phyloP scores from a whole-genome alignment of 2,797 vertebrate species.

The Nyctalus aviator region DNA sequence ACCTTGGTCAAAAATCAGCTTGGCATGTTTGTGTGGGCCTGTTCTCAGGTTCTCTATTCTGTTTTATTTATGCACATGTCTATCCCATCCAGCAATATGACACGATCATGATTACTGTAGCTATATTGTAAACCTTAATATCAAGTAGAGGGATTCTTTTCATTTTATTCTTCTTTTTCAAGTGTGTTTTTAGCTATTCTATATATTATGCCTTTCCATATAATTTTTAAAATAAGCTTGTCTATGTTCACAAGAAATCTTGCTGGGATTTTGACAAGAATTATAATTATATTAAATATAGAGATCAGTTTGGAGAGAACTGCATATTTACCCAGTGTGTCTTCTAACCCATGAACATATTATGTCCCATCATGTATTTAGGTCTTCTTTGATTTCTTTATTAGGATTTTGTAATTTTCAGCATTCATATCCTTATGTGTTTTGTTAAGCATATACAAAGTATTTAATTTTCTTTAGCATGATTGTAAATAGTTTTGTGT shows the following conservation, averaged over 20 bases:
- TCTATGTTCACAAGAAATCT: not conserved
- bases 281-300: not conserved
- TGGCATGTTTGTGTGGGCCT: not conserved
- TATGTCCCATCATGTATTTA: not conserved
- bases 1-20: not conserved
- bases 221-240: not conserved
- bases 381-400: not conserved
- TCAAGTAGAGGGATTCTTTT: not conserved
- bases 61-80: not conserved
- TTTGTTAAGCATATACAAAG: not conserved
- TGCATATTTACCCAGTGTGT: not conserved
- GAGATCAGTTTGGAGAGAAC: not conserved
- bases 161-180: not conserved
- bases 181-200: not conserved
- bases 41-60: not conserved
- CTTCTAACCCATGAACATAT: not conserved
- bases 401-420: not conserved
- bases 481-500: not conserved
- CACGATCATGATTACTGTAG: not conserved
- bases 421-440: not conserved
- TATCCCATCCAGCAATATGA: not conserved
- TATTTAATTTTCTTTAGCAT: not conserved
- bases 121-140: not conserved
- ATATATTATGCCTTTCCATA: not conserved
- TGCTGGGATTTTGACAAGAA: slow-evolving; percentile 26